Percentiles rank a stretch among this genome's conserved stretches.
Evolutionary conservation across 2,888 invertebrate genomes (phyloP).

Genomic region (Chydorus sphaericus): DNA sequence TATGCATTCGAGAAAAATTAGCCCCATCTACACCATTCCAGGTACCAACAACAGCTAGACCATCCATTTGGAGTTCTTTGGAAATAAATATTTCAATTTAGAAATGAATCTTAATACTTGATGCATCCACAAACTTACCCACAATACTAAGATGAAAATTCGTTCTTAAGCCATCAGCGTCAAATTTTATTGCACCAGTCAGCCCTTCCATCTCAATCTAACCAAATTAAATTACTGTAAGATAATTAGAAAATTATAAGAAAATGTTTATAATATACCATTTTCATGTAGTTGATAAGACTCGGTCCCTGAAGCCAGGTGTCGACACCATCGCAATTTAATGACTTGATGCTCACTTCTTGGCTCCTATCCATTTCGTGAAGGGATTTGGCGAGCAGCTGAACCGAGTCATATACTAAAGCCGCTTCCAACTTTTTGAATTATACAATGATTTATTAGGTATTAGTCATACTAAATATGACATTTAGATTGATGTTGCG

Average conservation of each 20-base stretch:
- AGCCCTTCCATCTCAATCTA: slow-evolving; percentile 29
- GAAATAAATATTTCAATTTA: slow-evolving; percentile 14
- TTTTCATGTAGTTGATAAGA: slow-evolving; percentile 37
- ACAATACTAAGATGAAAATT: slow-evolving; percentile 31
- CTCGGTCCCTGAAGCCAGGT: slow-evolving; percentile 34
- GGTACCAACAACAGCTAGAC: slow-evolving; percentile 18
- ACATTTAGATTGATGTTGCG: not conserved
- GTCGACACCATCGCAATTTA: slow-evolving; percentile 45
- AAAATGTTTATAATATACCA: slow-evolving; percentile 25
- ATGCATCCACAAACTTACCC: slow-evolving; percentile 2
- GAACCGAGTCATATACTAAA: slow-evolving; percentile 32
- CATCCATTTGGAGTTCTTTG: slow-evolving; percentile 17
- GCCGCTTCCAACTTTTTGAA: slow-evolving; percentile 29
- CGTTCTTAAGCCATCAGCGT: slow-evolving; percentile 28
- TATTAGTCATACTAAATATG: slow-evolving; percentile 6
- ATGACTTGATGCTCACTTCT: slow-evolving; percentile 22
- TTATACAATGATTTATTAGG: slow-evolving; percentile 1
- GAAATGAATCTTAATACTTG: too few species aligned
- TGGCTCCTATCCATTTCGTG: slow-evolving; percentile 22
- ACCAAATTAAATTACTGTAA: not conserved
- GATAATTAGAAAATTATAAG: not conserved
- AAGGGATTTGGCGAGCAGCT: slow-evolving; percentile 30
- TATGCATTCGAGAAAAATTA: slow-evolving; percentile 20
- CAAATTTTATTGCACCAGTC: slow-evolving; percentile 28
- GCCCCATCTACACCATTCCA: slow-evolving; percentile 21